Evolutionary conservation across 2,888 invertebrate species (phyloP).

Genomic region (Aphodius sticticus): DNA sequence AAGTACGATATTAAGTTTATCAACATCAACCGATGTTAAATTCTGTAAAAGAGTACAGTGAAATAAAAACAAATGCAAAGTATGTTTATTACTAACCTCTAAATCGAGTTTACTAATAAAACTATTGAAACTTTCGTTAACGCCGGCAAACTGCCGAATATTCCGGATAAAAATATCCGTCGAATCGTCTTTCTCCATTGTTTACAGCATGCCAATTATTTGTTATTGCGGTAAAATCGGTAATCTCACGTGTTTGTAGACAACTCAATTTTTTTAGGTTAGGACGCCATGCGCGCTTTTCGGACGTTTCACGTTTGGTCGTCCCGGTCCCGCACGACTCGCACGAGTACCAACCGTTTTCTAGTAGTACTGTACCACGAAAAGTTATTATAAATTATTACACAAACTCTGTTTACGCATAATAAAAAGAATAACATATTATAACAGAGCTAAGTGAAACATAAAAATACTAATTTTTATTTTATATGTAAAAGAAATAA

Average conservation of each 20-base stretch:
- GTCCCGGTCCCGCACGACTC: too few species aligned
- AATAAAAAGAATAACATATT: too few species aligned
- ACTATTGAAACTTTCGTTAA: slow-evolving; percentile 9
- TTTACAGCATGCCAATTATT: not conserved
- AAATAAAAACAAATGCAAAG: slow-evolving; percentile 11
- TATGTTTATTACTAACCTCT: not conserved
- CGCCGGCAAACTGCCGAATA: not conserved
- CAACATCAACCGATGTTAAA: slow-evolving; percentile 26
- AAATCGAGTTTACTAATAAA: slow-evolving; percentile 5
- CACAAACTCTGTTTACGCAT: too few species aligned
- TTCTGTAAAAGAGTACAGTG: slow-evolving; percentile 8
- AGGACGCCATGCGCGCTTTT: too few species aligned
- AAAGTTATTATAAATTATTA: too few species aligned
- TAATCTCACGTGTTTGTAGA: not conserved
- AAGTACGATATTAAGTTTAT: slow-evolving; percentile 4
- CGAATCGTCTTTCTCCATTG: slow-evolving; percentile 9
- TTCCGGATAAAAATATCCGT: slow-evolving; percentile 4
- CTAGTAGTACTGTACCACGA: too few species aligned
- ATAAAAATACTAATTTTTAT: too few species aligned
- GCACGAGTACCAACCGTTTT: too few species aligned
- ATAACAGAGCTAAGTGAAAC: too few species aligned
- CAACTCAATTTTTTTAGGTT: too few species aligned
- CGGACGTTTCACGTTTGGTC: too few species aligned
- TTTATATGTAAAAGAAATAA: too few species aligned
- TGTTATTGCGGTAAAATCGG: not conserved